A percentile compares a stretch with the other conserved stretches of the same genome.
phyloP scores from a whole-genome alignment of 2,888 invertebrate genomes.

The Mythimna loreyi region DNA sequence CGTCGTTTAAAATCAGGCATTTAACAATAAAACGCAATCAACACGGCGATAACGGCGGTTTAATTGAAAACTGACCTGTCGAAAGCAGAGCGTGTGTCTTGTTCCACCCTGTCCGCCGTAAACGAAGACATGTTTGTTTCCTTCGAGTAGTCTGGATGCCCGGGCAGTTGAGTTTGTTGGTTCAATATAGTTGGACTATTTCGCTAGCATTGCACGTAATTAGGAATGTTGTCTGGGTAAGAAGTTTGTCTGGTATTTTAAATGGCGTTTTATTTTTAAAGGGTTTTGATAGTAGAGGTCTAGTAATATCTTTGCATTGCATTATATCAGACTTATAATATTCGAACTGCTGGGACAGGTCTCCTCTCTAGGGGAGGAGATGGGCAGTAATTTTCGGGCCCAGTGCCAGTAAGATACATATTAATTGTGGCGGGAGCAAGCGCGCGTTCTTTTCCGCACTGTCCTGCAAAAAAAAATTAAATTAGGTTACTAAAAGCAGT shows the following conservation, averaged over 20 bases:
- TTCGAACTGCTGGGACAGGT: no score
- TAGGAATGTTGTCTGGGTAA: slow-evolving; percentile 21
- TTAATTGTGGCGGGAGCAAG: no score
- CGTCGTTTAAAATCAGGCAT: slow-evolving; percentile 49
- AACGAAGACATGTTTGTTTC: slow-evolving; percentile 62
- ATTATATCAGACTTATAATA: no score
- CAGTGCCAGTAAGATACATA: no score
- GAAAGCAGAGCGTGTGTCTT: slow-evolving; percentile 62
- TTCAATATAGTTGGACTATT: slow-evolving; percentile 38
- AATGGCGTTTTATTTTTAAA: neutral
- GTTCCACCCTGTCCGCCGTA: slow-evolving; percentile 45
- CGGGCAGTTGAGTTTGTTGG: slow-evolving; percentile 31
- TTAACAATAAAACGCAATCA: slow-evolving; percentile 62
- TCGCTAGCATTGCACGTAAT: slow-evolving; percentile 28
- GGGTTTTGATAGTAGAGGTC: no score
- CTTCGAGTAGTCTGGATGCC: slow-evolving; percentile 54
- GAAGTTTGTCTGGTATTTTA: slow-evolving; percentile 10
- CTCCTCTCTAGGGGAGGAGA: no score
- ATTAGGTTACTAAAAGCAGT: no score
- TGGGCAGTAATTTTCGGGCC: no score
- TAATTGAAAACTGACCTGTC: slow-evolving; percentile 72
- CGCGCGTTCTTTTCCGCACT: no score
- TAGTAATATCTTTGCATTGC: no score
- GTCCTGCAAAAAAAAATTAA: no score
- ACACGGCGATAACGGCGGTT: slow-evolving; percentile 48